A percentile compares a stretch with the other conserved stretches of the same genome.
These are phyloP conservation scores for Haliclona indistincta DNA, from an alignment of 37 sponge, comb jelly and placozoan species.

Conservation along the genomic window DNA sequence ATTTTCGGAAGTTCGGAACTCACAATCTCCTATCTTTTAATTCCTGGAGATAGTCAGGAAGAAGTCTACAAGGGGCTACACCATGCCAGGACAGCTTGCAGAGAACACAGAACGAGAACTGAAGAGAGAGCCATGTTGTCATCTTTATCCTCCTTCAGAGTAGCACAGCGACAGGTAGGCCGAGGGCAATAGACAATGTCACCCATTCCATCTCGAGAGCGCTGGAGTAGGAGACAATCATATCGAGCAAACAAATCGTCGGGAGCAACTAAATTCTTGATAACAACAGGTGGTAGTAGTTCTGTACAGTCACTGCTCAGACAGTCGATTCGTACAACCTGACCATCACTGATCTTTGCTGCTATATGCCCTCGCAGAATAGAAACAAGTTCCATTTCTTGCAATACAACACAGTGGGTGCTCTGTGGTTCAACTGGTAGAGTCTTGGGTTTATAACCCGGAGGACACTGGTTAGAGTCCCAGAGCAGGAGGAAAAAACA, in stretches of 20 bases:
- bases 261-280: constrained; percentile 40
- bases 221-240: constrained; percentile 42
- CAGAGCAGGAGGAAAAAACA: too few species aligned
- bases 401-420: too few species aligned
- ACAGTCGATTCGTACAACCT: constrained; percentile 47
- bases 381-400: too few species aligned
- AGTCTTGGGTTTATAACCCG: too few species aligned
- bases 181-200: constrained; percentile 86
- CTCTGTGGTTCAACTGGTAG: too few species aligned
- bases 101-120: constrained; percentile 71
- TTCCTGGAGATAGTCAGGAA: constrained; percentile 39
- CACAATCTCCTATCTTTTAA: too few species aligned
- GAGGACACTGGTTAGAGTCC: too few species aligned
- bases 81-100: constrained; percentile 77
- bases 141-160: constrained; percentile 42
- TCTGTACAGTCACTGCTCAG: constrained; percentile 31
- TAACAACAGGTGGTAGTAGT: neutral
- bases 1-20: constrained; percentile 18
- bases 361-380: too few species aligned
- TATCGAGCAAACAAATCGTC: constrained; percentile 43
- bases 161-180: constrained; percentile 51
- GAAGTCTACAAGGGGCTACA: constrained; percentile 49
- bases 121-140: constrained; percentile 52
- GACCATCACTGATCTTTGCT: constrained; percentile 51
- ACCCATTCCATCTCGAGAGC: constrained; percentile 63